These are phyloP conservation scores for Heliothis peltigera DNA, from an alignment of 2,888 invertebrate genomes.

Conservation along the genomic window DNA sequence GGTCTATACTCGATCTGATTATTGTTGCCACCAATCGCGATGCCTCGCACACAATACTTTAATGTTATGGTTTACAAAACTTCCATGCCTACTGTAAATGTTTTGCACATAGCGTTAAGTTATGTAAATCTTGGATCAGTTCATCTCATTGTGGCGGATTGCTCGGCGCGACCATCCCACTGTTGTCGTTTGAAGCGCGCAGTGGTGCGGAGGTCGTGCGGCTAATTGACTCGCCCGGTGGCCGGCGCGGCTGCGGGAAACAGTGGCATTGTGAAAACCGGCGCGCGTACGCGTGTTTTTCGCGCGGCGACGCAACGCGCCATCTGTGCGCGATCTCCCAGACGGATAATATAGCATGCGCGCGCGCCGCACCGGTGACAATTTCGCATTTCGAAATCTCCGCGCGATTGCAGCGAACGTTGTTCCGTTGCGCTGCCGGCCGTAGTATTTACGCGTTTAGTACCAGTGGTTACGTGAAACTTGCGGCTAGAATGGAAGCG, in stretches of 20 bases:
- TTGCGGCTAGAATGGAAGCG: slow-evolving; percentile 77
- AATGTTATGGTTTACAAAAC: slow-evolving; percentile 40
- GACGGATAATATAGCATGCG: slow-evolving; percentile 64
- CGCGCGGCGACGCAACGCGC: slow-evolving; percentile 65
- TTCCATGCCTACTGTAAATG: slow-evolving; percentile 34
- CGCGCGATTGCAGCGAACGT: slow-evolving; percentile 75
- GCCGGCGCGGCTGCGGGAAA: slow-evolving; percentile 68
- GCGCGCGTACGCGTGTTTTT: slow-evolving; percentile 83
- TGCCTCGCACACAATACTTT: slow-evolving; percentile 39
- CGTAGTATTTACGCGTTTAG: slow-evolving; percentile 68
- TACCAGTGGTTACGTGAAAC: slow-evolving; percentile 69
- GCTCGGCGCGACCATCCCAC: slow-evolving; percentile 61
- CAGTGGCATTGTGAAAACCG: slow-evolving; percentile 84
- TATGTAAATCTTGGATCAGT: slow-evolving; percentile 72
- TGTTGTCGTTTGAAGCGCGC: slow-evolving; percentile 71
- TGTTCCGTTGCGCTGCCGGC: slow-evolving; percentile 64
- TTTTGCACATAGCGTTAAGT: slow-evolving; percentile 59
- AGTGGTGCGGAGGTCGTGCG: slow-evolving; percentile 66
- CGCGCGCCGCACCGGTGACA: slow-evolving; percentile 71
- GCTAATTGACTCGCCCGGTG: slow-evolving; percentile 65
- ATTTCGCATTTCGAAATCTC: slow-evolving; percentile 81
- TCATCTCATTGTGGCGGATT: slow-evolving; percentile 73
- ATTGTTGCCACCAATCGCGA: slow-evolving; percentile 47
- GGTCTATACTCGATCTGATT: slow-evolving; percentile 73
- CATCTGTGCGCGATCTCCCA: slow-evolving; percentile 66